phyloP scores from a whole-genome alignment of 2,888 invertebrate species.

The Stramonita haemastoma region DNA sequence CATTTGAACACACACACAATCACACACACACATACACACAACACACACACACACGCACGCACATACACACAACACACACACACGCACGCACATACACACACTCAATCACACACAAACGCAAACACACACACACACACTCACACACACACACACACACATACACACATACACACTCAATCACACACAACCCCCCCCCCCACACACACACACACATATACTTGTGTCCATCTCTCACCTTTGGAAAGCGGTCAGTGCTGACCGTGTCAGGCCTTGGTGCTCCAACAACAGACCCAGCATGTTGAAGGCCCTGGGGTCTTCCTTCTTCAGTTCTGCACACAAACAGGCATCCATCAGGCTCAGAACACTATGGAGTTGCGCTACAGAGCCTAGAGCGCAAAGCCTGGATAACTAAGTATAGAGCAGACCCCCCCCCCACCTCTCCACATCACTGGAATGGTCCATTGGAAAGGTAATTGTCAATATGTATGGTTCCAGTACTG shows the following conservation, averaged over 20 bases:
- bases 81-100: background rate
- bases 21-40: background rate
- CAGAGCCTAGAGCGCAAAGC: too few relatives aligned
- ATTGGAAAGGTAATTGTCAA: too few relatives aligned
- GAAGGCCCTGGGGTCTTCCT: constrained; percentile 83
- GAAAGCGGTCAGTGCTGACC: constrained; percentile 83
- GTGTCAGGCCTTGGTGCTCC: constrained; percentile 82
- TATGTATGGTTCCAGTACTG: too few relatives aligned
- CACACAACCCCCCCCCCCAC: background rate
- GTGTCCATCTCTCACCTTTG: constrained; percentile 55
- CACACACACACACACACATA: background rate
- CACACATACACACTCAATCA: background rate
- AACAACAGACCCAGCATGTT: constrained; percentile 86
- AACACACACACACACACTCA: background rate
- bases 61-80: too few relatives aligned
- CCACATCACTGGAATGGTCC: background rate
- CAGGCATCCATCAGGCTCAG: background rate
- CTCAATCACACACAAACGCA: background rate
- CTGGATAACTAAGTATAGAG: too few relatives aligned
- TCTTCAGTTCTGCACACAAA: constrained; percentile 80
- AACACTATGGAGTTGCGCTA: too few relatives aligned
- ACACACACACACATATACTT: background rate
- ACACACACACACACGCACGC: background rate
- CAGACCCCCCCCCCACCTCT: background rate
- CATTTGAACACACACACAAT: background rate